Conservation (phyloP, 1,140 invertebrate species). For the Rhagoletis pomonella region DNA sequence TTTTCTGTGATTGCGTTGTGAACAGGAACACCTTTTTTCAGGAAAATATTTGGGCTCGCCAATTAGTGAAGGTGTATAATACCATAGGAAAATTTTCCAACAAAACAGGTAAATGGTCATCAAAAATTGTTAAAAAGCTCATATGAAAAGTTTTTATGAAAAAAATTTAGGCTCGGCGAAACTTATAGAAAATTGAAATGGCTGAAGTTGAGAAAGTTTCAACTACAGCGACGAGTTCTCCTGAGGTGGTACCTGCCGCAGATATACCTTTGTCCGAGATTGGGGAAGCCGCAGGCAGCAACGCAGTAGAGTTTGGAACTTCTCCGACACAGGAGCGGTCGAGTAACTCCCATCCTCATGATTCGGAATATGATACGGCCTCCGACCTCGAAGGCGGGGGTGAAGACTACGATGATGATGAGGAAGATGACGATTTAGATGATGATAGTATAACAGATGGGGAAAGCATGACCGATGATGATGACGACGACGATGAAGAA, state of each 20-base stretch:
- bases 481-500: slow-evolving; percentile 76
- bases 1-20: slow-evolving; percentile 52
- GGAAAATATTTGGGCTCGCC: not conserved
- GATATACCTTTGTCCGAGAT: slow-evolving; percentile 16
- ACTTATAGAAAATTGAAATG: slow-evolving; percentile 14
- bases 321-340: slow-evolving; percentile 68
- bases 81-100: not conserved
- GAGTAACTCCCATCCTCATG: slow-evolving; percentile 71
- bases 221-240: slow-evolving; percentile 9
- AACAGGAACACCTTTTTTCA: slow-evolving; percentile 41
- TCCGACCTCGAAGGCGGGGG: slow-evolving; percentile 74
- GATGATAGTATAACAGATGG: slow-evolving; percentile 54
- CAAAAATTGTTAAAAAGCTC: not conserved
- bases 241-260: not conserved
- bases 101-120: not conserved
- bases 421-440: slow-evolving; percentile 70
- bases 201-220: slow-evolving; percentile 50
- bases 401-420: slow-evolving; percentile 65
- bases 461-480: slow-evolving; percentile 63
- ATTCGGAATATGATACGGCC: slow-evolving; percentile 72
- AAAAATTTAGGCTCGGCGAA: not conserved
- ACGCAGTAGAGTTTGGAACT: slow-evolving; percentile 61
- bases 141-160: not conserved
- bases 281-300: not conserved
- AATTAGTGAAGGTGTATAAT: slow-evolving; percentile 36